Conservation (phyloP, 2,888 invertebrate species). For the Trichogramma dendrolimi region DNA sequence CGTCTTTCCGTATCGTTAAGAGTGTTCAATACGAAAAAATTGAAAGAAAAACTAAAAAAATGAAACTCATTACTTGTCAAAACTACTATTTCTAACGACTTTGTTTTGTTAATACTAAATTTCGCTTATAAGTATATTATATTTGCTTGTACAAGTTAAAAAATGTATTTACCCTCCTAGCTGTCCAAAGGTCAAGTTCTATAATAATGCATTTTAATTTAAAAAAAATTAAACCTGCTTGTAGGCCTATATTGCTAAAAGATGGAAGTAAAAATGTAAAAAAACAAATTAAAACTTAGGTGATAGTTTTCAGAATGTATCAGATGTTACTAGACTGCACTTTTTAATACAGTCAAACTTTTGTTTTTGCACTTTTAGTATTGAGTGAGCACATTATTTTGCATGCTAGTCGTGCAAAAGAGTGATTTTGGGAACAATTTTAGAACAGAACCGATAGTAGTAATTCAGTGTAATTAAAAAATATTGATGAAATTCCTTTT, state of each 20-base stretch:
- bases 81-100: too few species aligned
- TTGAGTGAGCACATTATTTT: constrained; percentile 7
- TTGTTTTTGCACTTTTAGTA: neutral
- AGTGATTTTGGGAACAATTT: constrained; percentile 28
- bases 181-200: too few species aligned
- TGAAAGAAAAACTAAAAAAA: too few species aligned
- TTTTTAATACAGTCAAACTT: neutral
- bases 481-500: too few species aligned
- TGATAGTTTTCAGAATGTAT: neutral
- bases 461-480: too few species aligned
- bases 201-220: neutral
- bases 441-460: neutral
- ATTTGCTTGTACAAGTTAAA: too few species aligned
- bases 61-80: too few species aligned
- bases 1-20: too few species aligned
- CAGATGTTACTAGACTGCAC: neutral
- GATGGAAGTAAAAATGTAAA: neutral
- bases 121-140: too few species aligned
- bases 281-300: neutral
- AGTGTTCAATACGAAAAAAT: too few species aligned
- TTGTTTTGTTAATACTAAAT: too few species aligned
- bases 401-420: constrained; percentile 10
- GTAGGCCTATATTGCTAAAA: neutral
- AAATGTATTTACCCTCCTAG: too few species aligned
- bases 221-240: neutral